A percentile compares a stretch with the other conserved stretches of the same genome.
Evolutionary conservation across 2,797 vertebrate species (phyloP).

Genomic region (Orestias chungarensis): DNA sequence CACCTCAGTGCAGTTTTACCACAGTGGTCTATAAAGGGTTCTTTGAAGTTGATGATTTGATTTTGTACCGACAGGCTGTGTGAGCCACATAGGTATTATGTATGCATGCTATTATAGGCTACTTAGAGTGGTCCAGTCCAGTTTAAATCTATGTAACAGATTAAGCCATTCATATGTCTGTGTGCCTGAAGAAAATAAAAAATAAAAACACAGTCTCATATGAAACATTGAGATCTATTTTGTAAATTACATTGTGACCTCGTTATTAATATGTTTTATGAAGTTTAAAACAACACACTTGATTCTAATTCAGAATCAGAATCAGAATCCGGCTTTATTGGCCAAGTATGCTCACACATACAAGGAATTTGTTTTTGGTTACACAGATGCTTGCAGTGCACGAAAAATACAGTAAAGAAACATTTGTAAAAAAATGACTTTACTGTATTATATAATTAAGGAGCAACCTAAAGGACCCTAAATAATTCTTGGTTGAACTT

Average conservation of each 20-base stretch:
- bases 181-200: not conserved
- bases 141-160: not conserved
- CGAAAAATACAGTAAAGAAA: too few relatives aligned
- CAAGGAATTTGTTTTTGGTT: too few relatives aligned
- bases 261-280: not conserved
- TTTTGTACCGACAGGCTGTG: constrained; percentile 8
- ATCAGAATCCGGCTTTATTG: too few relatives aligned
- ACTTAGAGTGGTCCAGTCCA: not conserved
- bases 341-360: too few relatives aligned
- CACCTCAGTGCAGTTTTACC: constrained; percentile 8
- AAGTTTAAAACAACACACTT: not conserved
- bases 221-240: not conserved
- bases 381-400: too few relatives aligned
- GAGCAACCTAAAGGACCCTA: not conserved
- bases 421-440: too few relatives aligned
- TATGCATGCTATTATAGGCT: not conserved
- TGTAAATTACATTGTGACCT: not conserved
- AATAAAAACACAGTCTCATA: not conserved
- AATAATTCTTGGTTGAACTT: not conserved
- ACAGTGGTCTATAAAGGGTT: constrained; percentile 7
- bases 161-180: too few relatives aligned
- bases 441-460: too few relatives aligned
- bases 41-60: constrained; percentile 4
- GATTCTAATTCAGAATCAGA: not conserved
- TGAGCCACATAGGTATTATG: not conserved